Base-by-base conservation (phyloP, 2,888 invertebrate genomes). In the Drosophila lacicola region DNA sequence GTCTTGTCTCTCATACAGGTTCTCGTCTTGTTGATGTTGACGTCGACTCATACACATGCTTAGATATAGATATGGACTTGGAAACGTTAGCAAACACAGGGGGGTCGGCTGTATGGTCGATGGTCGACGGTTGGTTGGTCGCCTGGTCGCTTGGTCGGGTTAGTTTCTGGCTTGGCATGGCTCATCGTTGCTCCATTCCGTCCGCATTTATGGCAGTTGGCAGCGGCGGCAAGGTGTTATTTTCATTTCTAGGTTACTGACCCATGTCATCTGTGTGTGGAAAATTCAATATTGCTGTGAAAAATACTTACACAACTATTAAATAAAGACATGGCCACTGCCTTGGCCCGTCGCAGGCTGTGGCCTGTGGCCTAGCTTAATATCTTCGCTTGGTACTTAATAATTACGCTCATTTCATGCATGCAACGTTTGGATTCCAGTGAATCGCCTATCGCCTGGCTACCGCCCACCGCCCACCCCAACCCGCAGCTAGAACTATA, bases 241-340 rank as follows among this genome's bases (percentile, higher is more conserved):
- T 87, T 88, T 88, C 83, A 86, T 83, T 88, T 87, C 83, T 88
- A 74, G 88, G 87, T 88, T 87, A 88, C 88, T 87, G 88, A 87
- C 87, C 87, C 88, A 86, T 83, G 88, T 88, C 88, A 86, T 86
- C 82, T 86, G 88, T 83, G 78, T 87, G 88, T 78, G 83, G 86
- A 87, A 87, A 88, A 88, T 87, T 87, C 86, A 88, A 87, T 87
- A 88, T 81, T 83, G 82, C 88, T 88, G 86, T 86, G 88, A 82
- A 86, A 82, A 83, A 80, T 85, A 83, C 78, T 82, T 80, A 82
- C 76, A 83, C 83, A 85, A 80, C 83, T 83, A 83, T 83, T 83
- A 83, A 83, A 85, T 82, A 80, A 78, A 84, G 82, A 81, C 79
- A 73, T 74, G 82, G 61, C 68, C 53, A 55, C 8, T 70, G 67